These are phyloP conservation scores for Limulus polyphemus DNA, from an alignment of 2,888 invertebrate species.

Conservation along the genomic window DNA sequence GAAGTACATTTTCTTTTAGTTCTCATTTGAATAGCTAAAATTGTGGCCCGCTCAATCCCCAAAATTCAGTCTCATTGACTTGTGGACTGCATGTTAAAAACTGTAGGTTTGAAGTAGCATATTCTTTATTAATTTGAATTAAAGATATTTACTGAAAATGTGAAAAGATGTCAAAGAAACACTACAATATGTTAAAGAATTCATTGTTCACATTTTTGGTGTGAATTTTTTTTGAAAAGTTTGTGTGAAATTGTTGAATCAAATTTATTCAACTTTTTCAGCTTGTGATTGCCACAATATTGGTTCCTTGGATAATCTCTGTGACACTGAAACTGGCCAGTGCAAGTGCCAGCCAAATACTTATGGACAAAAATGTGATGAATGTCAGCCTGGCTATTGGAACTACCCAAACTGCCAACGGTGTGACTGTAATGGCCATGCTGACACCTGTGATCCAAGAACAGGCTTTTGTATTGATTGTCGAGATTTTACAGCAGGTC, in stretches of 20 bases:
- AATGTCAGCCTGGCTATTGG: constrained; percentile 93
- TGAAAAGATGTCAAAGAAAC: too few species aligned
- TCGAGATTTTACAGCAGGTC: constrained; percentile 72
- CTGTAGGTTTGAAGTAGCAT: too few species aligned
- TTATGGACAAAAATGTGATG: constrained; percentile 86
- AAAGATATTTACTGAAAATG: too few species aligned
- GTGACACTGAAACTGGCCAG: constrained; percentile 71
- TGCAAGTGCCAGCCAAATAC: constrained; percentile 85
- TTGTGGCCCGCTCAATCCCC: too few species aligned
- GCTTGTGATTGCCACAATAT: constrained; percentile 93
- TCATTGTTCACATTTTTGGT: too few species aligned
- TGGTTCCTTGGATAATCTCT: constrained; percentile 87
- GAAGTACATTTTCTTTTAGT: too few species aligned
- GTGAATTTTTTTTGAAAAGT: too few species aligned
- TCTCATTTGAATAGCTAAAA: too few species aligned
- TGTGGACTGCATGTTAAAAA: too few species aligned
- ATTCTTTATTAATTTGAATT: too few species aligned
- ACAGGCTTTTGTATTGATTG: constrained; percentile 83
- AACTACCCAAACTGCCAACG: constrained; percentile 91
- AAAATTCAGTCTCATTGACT: too few species aligned
- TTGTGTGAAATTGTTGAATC: neutral
- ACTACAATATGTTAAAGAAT: too few species aligned
- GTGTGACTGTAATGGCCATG: constrained; percentile 95
- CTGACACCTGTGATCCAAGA: constrained; percentile 77
- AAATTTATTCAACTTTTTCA: constrained; percentile 18